phyloP scores from a whole-genome alignment of 2,113 vertebrate species.

The Psilopogon haemacephalus region DNA sequence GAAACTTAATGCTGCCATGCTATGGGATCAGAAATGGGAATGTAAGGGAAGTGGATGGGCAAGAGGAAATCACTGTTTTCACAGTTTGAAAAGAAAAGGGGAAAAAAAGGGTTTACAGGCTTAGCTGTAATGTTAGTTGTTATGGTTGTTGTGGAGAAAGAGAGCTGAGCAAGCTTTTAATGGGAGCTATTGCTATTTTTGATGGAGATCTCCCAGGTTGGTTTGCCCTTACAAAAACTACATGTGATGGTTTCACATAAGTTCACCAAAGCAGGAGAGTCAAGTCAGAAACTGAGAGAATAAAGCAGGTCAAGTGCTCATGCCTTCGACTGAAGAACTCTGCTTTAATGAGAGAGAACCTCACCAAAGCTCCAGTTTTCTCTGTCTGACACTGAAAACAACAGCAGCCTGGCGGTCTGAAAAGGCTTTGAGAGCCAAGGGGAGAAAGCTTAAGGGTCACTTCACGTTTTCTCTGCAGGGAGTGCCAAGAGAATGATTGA shows the following conservation, averaged over 20 bases:
- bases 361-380: background rate
- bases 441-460: background rate
- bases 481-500: background rate
- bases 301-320: background rate
- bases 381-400: background rate
- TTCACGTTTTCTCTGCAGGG: background rate
- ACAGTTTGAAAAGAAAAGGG: background rate
- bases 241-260: background rate
- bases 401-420: background rate
- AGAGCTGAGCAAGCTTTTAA: background rate
- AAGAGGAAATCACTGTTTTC: background rate
- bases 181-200: background rate
- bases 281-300: background rate
- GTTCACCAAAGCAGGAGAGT: background rate
- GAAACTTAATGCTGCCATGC: rapidly evolving
- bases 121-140: background rate
- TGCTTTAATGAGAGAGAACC: background rate
- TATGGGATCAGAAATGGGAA: background rate
- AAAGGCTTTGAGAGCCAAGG: background rate
- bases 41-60: background rate
- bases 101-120: background rate
- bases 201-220: background rate
- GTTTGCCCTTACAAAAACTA: background rate
- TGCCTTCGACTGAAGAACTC: background rate
- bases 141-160: background rate